Conservation (phyloP, 2,888 invertebrate species). For the Bimastos eiseni region DNA sequence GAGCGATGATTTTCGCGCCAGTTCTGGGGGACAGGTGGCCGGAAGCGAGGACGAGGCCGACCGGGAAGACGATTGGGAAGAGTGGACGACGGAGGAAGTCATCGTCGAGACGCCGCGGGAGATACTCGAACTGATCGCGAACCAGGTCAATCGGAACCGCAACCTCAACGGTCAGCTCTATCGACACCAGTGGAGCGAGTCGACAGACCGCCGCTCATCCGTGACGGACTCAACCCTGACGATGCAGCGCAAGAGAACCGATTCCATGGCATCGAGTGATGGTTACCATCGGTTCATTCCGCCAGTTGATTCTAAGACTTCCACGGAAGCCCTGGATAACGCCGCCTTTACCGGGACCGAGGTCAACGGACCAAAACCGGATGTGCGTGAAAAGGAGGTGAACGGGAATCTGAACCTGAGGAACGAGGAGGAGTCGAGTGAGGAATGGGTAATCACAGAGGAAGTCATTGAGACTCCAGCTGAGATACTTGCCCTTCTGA, state of each 20-base stretch:
- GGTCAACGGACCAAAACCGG: background rate
- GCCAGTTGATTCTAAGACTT: background rate
- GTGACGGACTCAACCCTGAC: background rate
- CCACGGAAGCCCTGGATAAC: background rate
- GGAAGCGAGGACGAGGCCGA: background rate
- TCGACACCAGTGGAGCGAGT: background rate
- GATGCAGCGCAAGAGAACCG: background rate
- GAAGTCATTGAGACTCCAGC: conserved; percentile 45
- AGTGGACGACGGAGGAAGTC: conserved; percentile 36
- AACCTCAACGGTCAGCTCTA: background rate
- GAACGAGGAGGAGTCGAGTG: conserved; percentile 32
- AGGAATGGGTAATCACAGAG: conserved; percentile 43
- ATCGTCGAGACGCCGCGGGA: conserved; percentile 35
- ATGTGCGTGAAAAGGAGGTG: background rate
- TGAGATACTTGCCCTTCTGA: conserved; percentile 39
- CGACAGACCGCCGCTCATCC: background rate
- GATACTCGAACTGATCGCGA: conserved; percentile 28
- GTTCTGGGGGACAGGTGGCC: background rate
- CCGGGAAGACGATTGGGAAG: background rate
- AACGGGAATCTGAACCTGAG: conserved; percentile 13
- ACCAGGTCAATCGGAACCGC: conserved; percentile 17
- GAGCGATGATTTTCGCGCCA: background rate
- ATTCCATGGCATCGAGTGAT: background rate
- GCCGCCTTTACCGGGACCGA: background rate
- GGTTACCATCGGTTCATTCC: background rate